Conservation (phyloP, 2,888 invertebrate genomes). For the Dinocampus coccinellae region DNA sequence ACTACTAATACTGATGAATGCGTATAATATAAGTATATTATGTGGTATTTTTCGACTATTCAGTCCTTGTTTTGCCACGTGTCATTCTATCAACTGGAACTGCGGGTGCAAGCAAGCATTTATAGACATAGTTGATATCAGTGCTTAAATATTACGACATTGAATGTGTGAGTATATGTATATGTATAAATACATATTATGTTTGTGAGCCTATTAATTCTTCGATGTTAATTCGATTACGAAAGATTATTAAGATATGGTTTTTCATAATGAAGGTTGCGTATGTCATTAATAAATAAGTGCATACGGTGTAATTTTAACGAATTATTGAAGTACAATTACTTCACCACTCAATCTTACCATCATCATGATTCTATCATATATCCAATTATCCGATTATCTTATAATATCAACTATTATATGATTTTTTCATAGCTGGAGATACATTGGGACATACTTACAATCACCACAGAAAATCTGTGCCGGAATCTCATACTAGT, state of each 20-base stretch:
- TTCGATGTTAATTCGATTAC: too few species aligned
- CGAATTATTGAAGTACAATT: too few species aligned
- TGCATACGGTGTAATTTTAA: too few species aligned
- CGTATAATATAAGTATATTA: background rate
- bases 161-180: background rate
- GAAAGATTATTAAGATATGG: too few species aligned
- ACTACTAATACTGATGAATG: background rate
- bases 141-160: background rate
- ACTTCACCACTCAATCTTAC: too few species aligned
- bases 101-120: background rate
- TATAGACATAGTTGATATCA: background rate
- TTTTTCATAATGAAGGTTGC: too few species aligned
- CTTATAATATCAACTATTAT: slow-evolving; percentile 1
- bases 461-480: slow-evolving; percentile 62
- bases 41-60: background rate
- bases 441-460: slow-evolving; percentile 66
- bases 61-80: background rate
- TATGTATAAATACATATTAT: background rate
- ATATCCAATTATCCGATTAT: background rate
- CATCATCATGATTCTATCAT: background rate
- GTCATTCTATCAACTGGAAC: background rate
- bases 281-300: too few species aligned
- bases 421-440: slow-evolving; percentile 56
- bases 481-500: slow-evolving; percentile 62
- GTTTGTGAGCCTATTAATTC: background rate